Evolutionary conservation across 2,888 invertebrate species (phyloP).

Genomic region (Dolomedes plantarius): DNA sequence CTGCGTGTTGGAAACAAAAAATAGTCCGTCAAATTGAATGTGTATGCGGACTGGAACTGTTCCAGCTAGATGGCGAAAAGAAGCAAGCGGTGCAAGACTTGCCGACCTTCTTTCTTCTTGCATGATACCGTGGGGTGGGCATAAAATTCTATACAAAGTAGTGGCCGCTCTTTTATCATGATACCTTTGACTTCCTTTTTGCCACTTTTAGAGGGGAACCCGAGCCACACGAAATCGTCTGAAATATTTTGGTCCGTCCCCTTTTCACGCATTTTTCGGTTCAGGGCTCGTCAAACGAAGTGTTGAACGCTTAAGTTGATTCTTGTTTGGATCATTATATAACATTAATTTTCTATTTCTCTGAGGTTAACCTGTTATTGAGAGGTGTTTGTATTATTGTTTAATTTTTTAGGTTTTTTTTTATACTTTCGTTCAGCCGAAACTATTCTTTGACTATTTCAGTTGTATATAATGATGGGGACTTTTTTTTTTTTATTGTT

Average conservation of each 20-base stretch:
- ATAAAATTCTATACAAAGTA: neutral
- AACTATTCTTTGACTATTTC: too few relatives aligned
- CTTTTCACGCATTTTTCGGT: neutral
- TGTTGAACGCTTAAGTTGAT: too few relatives aligned
- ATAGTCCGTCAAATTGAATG: neutral
- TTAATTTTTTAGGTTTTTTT: too few relatives aligned
- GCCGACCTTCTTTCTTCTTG: neutral
- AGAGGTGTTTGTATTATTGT: too few relatives aligned
- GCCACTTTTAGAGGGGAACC: neutral
- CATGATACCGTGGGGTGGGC: neutral
- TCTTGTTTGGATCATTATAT: too few relatives aligned
- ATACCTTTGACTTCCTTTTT: neutral
- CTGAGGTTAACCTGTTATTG: too few relatives aligned
- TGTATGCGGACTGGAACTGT: constrained; percentile 2
- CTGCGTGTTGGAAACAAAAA: neutral
- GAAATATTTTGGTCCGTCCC: neutral
- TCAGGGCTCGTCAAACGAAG: neutral
- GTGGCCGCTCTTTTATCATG: neutral
- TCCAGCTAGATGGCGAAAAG: neutral
- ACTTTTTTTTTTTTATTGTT: too few relatives aligned
- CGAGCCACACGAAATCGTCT: neutral
- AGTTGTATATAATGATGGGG: too few relatives aligned
- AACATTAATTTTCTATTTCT: too few relatives aligned
- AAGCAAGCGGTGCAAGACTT: neutral
- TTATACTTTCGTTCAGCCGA: too few relatives aligned